Conservation (phyloP, 2,888 invertebrate genomes). For the Aspidapion aeneum region DNA sequence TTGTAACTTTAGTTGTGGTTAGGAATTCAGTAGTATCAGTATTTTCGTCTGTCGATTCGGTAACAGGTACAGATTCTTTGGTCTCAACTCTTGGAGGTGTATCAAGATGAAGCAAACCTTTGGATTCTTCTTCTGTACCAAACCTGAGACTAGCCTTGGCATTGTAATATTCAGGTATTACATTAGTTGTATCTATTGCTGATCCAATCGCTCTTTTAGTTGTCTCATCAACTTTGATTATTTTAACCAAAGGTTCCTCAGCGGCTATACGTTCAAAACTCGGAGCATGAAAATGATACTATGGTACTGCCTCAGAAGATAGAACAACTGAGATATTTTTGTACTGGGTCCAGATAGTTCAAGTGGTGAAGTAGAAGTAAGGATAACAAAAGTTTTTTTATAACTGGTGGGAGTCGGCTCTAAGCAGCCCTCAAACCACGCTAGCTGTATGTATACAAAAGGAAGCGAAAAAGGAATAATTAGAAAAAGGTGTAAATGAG, state of each 20-base stretch:
- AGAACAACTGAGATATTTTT: slow-evolving; percentile 22
- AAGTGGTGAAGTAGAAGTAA: slow-evolving; percentile 19
- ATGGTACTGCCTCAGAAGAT: slow-evolving; percentile 14
- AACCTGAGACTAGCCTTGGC: no score
- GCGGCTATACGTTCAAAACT: not conserved
- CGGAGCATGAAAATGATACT: not conserved
- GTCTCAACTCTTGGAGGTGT: slow-evolving; percentile 14
- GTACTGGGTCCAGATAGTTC: slow-evolving; percentile 30
- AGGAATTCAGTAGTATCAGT: slow-evolving; percentile 4
- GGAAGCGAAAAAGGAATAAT: no score
- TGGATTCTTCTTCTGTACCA: slow-evolving; percentile 4
- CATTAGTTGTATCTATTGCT: not conserved
- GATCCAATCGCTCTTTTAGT: not conserved
- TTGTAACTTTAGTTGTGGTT: slow-evolving; percentile 11
- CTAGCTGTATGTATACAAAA: not conserved
- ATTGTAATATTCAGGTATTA: slow-evolving; percentile 9
- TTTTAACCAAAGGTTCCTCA: slow-evolving; percentile 8
- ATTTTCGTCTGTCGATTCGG: slow-evolving; percentile 17
- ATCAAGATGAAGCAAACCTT: slow-evolving; percentile 15
- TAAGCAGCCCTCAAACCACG: not conserved
- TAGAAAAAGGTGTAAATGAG: no score
- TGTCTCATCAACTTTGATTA: slow-evolving; percentile 4
- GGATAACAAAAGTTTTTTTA: not conserved
- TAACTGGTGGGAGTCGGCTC: not conserved
- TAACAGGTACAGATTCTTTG: slow-evolving; percentile 18